Base-by-base conservation (phyloP, 2,888 invertebrate genomes). In the Xiphydria camelus region DNA sequence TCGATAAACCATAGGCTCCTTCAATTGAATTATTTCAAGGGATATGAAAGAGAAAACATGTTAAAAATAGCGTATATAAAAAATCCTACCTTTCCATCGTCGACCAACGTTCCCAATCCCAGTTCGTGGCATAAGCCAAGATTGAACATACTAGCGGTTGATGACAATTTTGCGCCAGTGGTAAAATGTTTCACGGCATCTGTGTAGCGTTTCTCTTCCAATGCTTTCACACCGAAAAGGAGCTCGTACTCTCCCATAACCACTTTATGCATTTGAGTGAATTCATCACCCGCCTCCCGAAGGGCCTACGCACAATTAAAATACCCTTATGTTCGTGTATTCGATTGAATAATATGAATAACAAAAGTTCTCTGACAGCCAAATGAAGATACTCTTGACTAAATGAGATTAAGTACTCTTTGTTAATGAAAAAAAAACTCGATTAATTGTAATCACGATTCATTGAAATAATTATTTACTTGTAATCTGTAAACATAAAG, bases 71-170 rank as follows among this genome's bases (percentile, higher is more conserved):
- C 6, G 14, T 17, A 39, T 23, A 21, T n/a, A n/a, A n/a, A n/a
- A n/a, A n/a, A n/a, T n/a, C n/a, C n/a, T 72, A 84, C 84, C 75
- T 79, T 79, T 66, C 77, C 77, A 48, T 82, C 77, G 77, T 86
- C 79, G 49, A 77, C 75, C 25, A 76, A 67, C 2, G 85, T 83
- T 45, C 87, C 88, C 42, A 83, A 69, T 1, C 87, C 88, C 59
- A 79, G 76, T 70, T 88, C 87, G 70, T 86, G 83, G 63, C 87
- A 87, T 19, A 87, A 64, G 1, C 83, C 88, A 49, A 88, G 76
- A 66, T 88, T 88, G 62, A 83, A 88, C 49, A 82, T 77, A 21
- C 86, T 86, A 51, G 81, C 80, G 39, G 82, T 77, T 67, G 84
- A 81, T 53, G 81, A 80, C 37, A 83, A 77, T 55, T 78, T 77